Evolutionary conservation across 2,888 invertebrate species (phyloP), one percentile per base, ranked within the genome.

Genomic region (Aplocera efformata): DNA sequence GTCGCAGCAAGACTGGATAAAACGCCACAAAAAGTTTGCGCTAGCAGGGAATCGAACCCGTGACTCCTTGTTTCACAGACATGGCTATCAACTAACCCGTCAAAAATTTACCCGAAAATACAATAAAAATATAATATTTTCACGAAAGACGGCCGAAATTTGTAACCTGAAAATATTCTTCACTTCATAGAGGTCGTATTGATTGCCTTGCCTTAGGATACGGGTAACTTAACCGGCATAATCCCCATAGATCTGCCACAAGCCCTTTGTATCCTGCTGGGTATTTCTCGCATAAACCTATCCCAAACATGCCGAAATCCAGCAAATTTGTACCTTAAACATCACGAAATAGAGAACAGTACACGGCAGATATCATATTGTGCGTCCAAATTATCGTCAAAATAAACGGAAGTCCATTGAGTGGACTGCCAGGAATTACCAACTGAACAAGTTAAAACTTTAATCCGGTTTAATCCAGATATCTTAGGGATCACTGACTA

Each of bases 161-260:
- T 17, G 13, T 17, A 17, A 17, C 13, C 8, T 20, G 8, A 30
- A 30, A 20, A 28, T n/a, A 23, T 37, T 42, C 26, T 32, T 33
- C 37, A 21, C 27, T 32, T 28, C 30, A 10, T 26, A 11, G 1
- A 21, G 3, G 42, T 50, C 46, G 39, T 42, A 53, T 54, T 48
- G 39, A 50, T 48, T 56, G 32, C 29, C 11, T 54, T 58, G 50
- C 38, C 46, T 38, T 46, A 56, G 56, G 50, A 49, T 51, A 47
- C 43, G 50, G 54, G 52, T 57, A 56, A 61, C 65, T 60, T 60
- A 58, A 52, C 58, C 53, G 36, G 50, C 39, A 49, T 72, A 72
- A 73, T 67, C 69, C 63, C 37, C 32, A 43, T 46, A 59, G 55
- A 69, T 68, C 64, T 54, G 42, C 65, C 63, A 25, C 64, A 69